Evolutionary conservation across 2,888 invertebrate genomes (phyloP).

Genomic region (Latrodectus hesperus): DNA sequence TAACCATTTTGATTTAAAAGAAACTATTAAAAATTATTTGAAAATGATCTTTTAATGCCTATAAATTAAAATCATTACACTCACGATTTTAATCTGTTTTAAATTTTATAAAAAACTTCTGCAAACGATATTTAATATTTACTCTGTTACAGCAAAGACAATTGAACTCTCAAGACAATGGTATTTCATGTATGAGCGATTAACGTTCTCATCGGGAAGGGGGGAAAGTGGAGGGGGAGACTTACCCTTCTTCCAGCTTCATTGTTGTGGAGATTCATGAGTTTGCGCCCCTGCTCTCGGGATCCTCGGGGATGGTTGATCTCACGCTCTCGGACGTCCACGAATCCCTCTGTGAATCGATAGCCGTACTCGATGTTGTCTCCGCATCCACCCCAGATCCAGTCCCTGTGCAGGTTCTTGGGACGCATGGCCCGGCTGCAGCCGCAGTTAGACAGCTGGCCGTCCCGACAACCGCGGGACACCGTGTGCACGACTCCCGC

Average conservation of each 20-base stretch:
- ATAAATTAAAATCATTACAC: too few relatives aligned
- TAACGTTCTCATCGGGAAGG: too few relatives aligned
- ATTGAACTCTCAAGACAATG: too few relatives aligned
- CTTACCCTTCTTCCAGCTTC: conserved; percentile 94
- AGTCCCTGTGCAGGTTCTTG: conserved; percentile 88
- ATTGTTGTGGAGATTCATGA: conserved; percentile 98
- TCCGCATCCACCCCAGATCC: conserved; percentile 99
- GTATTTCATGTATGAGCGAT: too few relatives aligned
- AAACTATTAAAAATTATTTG: too few relatives aligned
- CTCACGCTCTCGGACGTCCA: conserved; percentile 88
- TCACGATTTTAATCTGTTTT: too few relatives aligned
- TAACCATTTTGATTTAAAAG: too few relatives aligned
- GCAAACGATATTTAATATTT: too few relatives aligned
- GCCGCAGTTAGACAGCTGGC: conserved; percentile 90
- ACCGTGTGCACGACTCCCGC: conserved; percentile 88
- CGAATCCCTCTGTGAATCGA: conserved; percentile 95
- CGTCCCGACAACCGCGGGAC: conserved; percentile 92
- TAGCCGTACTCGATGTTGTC: conserved; percentile 97
- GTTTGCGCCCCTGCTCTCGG: conserved; percentile 86
- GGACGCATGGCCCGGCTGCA: conserved; percentile 90
- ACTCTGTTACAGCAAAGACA: too few relatives aligned
- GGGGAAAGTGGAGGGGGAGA: not conserved
- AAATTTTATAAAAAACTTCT: too few relatives aligned
- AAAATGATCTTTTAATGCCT: too few relatives aligned
- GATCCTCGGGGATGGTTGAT: conserved; percentile 87